A percentile compares a stretch with the other conserved stretches of the same genome.
Conservation (phyloP, 1,140 invertebrate genomes). For the Marisa cornuarietis region DNA sequence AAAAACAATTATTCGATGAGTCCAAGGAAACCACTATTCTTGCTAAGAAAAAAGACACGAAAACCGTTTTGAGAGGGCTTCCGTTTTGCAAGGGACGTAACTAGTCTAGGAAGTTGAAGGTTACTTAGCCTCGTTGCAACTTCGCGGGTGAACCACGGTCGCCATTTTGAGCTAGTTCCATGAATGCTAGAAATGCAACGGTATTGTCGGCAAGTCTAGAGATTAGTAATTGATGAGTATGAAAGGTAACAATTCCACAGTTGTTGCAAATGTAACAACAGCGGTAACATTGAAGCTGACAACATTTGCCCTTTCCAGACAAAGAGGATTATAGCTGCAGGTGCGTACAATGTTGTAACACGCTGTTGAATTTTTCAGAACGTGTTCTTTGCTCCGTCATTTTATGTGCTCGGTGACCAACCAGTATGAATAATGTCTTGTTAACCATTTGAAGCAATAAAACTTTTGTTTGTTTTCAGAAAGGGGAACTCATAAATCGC, state of each 20-base stretch:
- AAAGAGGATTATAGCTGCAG: conserved; percentile 10
- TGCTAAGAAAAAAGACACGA: too few relatives aligned
- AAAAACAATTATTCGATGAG: neutral
- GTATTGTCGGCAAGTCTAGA: neutral
- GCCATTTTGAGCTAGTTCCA: conserved; percentile 46
- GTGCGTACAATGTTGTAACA: conserved; percentile 24
- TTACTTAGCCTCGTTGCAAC: conserved; percentile 28
- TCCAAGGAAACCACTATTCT: too few relatives aligned
- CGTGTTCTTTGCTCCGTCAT: neutral
- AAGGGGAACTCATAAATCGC: conserved; percentile 12
- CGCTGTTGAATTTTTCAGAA: conserved; percentile 10
- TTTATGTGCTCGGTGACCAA: neutral
- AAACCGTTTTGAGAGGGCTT: too few relatives aligned
- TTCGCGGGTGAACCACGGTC: conserved; percentile 42
- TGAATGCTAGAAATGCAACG: conserved; percentile 21
- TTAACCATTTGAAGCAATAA: neutral
- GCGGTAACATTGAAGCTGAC: conserved; percentile 9
- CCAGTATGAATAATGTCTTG: neutral
- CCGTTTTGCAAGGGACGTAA: conserved; percentile 6
- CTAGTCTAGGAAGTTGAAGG: neutral
- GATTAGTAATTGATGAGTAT: conserved; percentile 16
- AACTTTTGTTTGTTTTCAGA: conserved; percentile 13
- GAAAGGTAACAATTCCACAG: conserved; percentile 22
- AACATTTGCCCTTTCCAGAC: conserved; percentile 1
- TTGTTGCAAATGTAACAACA: conserved; percentile 14